Percentiles rank a stretch among this genome's conserved stretches.
Evolutionary conservation across 2,797 vertebrate species (phyloP).

Genomic region (Mormyrus proboscirostris): DNA sequence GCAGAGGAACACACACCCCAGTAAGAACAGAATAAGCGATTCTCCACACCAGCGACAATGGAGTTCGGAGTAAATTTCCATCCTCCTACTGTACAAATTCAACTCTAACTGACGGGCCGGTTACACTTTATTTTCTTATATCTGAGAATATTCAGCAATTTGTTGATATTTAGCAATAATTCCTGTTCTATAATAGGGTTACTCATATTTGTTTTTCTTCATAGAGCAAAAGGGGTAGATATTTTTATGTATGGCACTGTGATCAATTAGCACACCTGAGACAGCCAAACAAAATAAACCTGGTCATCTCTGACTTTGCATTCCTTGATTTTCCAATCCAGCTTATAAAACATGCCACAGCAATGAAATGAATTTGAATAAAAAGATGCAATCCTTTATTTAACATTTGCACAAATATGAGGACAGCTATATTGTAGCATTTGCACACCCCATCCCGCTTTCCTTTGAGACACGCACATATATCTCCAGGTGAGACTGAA

Average conservation of each 20-base stretch:
- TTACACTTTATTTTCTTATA: neutral
- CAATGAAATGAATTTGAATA: neutral
- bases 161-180: neutral
- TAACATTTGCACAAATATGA: neutral
- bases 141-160: neutral
- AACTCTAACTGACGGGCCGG: neutral
- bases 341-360: neutral
- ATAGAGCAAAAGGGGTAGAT: neutral
- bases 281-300: neutral
- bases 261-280: neutral
- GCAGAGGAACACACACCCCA: neutral
- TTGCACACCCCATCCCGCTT: neutral
- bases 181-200: neutral
- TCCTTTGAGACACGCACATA: neutral
- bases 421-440: neutral
- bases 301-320: neutral
- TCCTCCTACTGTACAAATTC: neutral
- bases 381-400: neutral
- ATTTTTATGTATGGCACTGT: neutral
- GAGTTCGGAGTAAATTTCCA: neutral
- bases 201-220: neutral
- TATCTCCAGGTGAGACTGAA: neutral
- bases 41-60: neutral
- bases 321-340: neutral
- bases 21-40: neutral